Conservation (phyloP, 2,113 vertebrate species). For the Procapra przewalskii region DNA sequence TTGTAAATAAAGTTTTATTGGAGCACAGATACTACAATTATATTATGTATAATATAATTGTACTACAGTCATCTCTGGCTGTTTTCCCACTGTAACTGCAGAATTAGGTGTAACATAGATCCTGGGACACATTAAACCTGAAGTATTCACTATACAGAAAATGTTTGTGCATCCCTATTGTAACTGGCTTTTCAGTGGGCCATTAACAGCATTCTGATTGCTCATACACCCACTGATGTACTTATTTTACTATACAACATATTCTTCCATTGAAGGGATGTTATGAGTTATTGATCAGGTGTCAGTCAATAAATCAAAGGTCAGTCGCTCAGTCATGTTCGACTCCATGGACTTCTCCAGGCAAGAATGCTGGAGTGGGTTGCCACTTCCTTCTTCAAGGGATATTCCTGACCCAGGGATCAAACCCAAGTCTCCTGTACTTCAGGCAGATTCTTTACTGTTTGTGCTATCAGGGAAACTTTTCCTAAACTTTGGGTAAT, state of each 20-base stretch:
- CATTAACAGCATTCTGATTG: background rate
- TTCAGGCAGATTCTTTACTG: background rate
- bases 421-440: background rate
- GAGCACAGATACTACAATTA: background rate
- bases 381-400: background rate
- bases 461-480: background rate
- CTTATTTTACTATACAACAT: background rate
- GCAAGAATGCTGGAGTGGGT: background rate
- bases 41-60: too few species aligned
- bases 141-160: background rate
- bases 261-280: background rate
- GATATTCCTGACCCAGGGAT: background rate
- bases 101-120: background rate
- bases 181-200: background rate
- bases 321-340: fast-evolving
- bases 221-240: background rate
- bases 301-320: background rate
- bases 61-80: background rate
- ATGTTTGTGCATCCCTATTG: background rate
- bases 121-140: background rate
- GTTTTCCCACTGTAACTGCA: background rate
- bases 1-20: background rate
- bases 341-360: background rate
- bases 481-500: background rate
- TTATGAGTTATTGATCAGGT: background rate